Conservation (phyloP, 2,113 vertebrate species). For the Toxotes chatareus region DNA sequence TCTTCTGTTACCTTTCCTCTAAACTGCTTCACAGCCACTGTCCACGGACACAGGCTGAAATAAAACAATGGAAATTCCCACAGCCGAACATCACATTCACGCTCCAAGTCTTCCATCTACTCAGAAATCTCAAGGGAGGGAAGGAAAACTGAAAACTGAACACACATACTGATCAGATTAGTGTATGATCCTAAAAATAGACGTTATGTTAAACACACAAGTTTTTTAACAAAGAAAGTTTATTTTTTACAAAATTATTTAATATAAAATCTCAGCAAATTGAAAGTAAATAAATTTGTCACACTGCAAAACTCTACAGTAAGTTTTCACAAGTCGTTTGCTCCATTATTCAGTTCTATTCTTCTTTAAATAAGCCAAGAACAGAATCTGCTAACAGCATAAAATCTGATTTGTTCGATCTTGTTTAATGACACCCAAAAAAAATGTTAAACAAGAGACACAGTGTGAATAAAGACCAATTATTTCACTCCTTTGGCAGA, state of each 20-base stretch:
- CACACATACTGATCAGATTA: background rate
- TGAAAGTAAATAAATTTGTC: no score
- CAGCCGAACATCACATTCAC: slow-evolving; percentile 6
- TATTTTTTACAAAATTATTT: no score
- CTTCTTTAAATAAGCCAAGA: background rate
- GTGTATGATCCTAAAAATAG: background rate
- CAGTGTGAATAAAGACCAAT: background rate
- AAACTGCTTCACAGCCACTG: background rate
- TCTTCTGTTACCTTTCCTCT: background rate
- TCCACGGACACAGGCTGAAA: background rate
- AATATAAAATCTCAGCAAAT: no score
- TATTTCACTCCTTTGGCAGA: background rate
- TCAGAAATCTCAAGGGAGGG: background rate
- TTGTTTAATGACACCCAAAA: background rate
- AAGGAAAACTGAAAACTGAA: slow-evolving; percentile 2
- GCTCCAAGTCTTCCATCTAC: background rate
- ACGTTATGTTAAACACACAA: background rate
- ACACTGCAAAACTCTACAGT: no score
- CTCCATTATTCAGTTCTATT: background rate
- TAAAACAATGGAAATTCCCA: slow-evolving; percentile 39
- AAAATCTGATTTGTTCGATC: background rate
- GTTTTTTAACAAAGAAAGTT: background rate
- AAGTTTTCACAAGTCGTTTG: background rate
- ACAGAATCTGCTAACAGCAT: background rate
- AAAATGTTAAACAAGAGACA: background rate